Base-by-base conservation (phyloP, 2,797 vertebrate species). In the Tangara arthus region DNA sequence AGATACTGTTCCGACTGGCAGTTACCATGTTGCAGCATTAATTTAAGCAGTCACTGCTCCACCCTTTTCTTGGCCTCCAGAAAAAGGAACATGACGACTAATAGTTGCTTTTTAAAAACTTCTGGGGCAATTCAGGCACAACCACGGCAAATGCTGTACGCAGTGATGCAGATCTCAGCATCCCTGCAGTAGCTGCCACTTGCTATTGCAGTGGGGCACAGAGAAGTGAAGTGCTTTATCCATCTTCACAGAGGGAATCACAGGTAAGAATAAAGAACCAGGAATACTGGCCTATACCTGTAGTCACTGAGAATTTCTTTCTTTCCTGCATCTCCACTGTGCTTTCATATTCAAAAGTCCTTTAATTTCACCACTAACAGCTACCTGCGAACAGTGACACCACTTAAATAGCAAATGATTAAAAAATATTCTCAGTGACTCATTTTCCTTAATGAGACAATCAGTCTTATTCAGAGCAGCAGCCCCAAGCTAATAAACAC, bases 391-490 rank as follows among this genome's bases (percentile, higher is more conserved):
- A 71, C 49, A 80, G 28, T 27, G n/a, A 73, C 50, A 86, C 14
- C 42, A 41, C 61, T 87, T 81, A 81, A 70, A 90, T 9, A 79
- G 28, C 50, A 88, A 81, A 52, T 69, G 5, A 88, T 61, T 83
- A 35, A 82, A 94, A 92, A 78, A 35, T 72, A 55, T 39, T 70
- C 61, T 85, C 22, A 44, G 49, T 59, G 65, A 76, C 61, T 91
- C 79, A 65, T 82, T 90, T 91, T 56, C 82, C 47, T 63, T 89
- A 88, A 95, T 57, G 76, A 88, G 80, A 72, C 72, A 60, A 56
- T 85, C 84, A 41, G 17, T 71, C 65, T 81, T 81, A 65, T 9
- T 63, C 49, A 83, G 53, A 91, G 49, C 49, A 32, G 49, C 24
- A 80, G 2, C 4, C 34, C 11, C 2, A 1, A 46, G 53, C 52